A percentile compares a stretch with the other conserved stretches of the same genome.
Conservation (phyloP, 2,113 vertebrate genomes). For the Nesogale talazaci region DNA sequence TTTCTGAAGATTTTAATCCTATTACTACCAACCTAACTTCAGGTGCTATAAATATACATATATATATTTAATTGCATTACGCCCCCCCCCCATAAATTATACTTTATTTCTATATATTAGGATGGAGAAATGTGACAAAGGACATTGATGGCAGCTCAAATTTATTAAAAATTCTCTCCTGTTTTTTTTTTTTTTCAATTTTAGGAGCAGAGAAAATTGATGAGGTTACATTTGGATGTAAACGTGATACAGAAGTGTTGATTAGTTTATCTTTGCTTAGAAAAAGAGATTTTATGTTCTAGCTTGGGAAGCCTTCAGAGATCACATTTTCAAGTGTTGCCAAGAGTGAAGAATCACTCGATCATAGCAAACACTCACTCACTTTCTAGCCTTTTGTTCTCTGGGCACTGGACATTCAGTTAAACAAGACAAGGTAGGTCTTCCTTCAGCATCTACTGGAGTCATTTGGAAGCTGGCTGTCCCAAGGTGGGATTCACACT, state of each 20-base stretch:
- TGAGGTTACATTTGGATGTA: background rate
- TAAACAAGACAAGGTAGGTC: background rate
- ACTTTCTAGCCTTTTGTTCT: background rate
- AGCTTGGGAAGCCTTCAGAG: background rate
- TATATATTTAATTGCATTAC: background rate
- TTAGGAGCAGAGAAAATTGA: background rate
- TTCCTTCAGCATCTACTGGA: background rate
- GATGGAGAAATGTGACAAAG: background rate
- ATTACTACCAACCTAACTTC: too few species aligned
- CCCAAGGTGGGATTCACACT: background rate
- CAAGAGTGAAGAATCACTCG: constrained; percentile 2
- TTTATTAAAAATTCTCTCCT: background rate
- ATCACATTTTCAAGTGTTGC: constrained; percentile 32
- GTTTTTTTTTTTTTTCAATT: background rate
- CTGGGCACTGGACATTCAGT: background rate
- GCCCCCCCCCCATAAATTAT: background rate
- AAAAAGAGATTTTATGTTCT: background rate
- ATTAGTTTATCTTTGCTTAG: constrained; percentile 26
- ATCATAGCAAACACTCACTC: background rate
- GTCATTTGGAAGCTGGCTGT: background rate
- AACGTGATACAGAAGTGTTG: constrained; percentile 5
- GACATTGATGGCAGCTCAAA: background rate
- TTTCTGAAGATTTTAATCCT: background rate
- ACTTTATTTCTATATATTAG: background rate
- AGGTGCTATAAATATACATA: too few species aligned